Percentiles rank a stretch among this genome's conserved stretches.
These are phyloP conservation scores for Patagioenas fasciata DNA, from an alignment of 2,113 vertebrate species.

Conservation along the genomic window DNA sequence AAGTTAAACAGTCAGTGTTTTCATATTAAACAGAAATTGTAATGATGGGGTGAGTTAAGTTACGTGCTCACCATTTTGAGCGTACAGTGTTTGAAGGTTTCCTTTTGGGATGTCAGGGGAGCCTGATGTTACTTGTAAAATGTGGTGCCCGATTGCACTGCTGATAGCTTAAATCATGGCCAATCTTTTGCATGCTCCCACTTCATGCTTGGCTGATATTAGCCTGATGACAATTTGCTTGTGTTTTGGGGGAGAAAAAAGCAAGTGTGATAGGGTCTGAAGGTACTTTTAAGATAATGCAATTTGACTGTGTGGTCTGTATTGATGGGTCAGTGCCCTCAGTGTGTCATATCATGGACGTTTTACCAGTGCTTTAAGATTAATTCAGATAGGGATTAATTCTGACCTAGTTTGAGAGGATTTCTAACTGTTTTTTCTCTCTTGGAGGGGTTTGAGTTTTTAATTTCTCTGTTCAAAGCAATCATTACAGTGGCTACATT, in stretches of 20 bases:
- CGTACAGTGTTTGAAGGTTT: constrained; percentile 27
- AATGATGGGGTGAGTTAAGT: constrained; percentile 2
- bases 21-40: constrained; percentile 18
- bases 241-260: not conserved
- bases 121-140: constrained; percentile 26
- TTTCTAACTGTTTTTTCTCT: constrained; percentile 39
- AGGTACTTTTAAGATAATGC: constrained; percentile 23
- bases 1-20: constrained; percentile 53
- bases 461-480: constrained; percentile 68
- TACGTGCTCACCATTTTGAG: constrained; percentile 43
- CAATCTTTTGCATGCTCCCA: not conserved
- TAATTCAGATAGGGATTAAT: constrained; percentile 67
- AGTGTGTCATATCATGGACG: constrained; percentile 29
- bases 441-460: constrained; percentile 41
- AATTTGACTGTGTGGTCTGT: constrained; percentile 56
- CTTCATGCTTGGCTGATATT: not conserved
- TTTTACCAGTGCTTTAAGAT: constrained; percentile 64
- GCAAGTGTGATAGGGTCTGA: constrained; percentile 22
- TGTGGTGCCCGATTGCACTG: constrained; percentile 8
- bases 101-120: constrained; percentile 14
- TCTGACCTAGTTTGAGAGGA: constrained; percentile 72
- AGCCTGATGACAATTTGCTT: constrained; percentile 42
- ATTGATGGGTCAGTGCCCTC: constrained; percentile 46
- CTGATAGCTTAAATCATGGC: constrained; percentile 17
- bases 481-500: constrained; percentile 35